Percentiles rank a stretch among this genome's conserved stretches.
Evolutionary conservation across 2,797 vertebrate species (phyloP).

Genomic region (Spea hammondii): DNA sequence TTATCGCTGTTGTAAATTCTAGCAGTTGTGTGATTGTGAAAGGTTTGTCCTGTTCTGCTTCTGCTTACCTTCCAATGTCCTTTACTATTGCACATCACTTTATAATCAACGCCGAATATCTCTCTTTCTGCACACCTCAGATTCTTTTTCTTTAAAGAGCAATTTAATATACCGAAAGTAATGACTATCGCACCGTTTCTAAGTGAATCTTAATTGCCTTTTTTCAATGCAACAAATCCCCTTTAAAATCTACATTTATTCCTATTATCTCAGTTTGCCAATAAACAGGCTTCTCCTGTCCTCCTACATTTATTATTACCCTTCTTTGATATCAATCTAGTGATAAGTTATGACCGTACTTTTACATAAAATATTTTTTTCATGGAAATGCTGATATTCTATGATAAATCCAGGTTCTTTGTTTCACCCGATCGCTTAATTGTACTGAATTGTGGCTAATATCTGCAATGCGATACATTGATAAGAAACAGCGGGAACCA

Average conservation of each 20-base stretch:
- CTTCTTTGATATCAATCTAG: no score
- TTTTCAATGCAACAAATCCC: conserved; percentile 5
- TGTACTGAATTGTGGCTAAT: no score
- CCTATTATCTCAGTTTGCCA: conserved; percentile 12
- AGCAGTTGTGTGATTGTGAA: background rate
- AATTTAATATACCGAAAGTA: conserved; percentile 45
- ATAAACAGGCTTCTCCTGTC: background rate
- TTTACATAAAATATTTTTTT: no score
- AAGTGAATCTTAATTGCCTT: conserved; percentile 42
- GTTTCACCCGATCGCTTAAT: no score
- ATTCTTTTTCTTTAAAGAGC: conserved; percentile 31
- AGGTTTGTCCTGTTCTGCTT: conserved; percentile 2
- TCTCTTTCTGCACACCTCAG: conserved; percentile 10
- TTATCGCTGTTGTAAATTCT: conserved; percentile 36
- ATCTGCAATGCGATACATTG: no score
- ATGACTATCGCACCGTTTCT: conserved; percentile 27
- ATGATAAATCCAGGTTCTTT: no score
- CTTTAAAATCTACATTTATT: conserved; percentile 13
- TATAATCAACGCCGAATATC: conserved; percentile 25
- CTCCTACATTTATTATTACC: no score
- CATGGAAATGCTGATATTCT: no score
- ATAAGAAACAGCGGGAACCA: no score
- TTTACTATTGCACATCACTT: conserved; percentile 36
- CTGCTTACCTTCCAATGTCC: conserved; percentile 11
- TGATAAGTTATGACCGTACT: no score